These are phyloP conservation scores for Drosophila glabriapex DNA, from an alignment of 2,888 invertebrate genomes.

Conservation along the genomic window DNA sequence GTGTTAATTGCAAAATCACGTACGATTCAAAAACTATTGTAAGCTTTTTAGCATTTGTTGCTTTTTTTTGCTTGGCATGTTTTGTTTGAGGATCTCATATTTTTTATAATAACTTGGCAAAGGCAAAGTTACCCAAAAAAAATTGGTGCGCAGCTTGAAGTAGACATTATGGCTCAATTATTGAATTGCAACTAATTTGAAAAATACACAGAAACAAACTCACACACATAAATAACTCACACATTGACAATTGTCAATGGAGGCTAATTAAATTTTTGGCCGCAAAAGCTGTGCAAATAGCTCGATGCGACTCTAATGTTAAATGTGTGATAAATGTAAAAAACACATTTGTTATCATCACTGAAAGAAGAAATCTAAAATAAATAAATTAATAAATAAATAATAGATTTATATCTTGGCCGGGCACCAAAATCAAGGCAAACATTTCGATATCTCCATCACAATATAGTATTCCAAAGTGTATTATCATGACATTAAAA, in stretches of 20 bases:
- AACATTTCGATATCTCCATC: not conserved
- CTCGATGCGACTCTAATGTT: slow-evolving; percentile 45
- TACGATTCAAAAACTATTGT: slow-evolving; percentile 44
- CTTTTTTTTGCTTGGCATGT: slow-evolving; percentile 33
- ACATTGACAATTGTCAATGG: slow-evolving; percentile 13
- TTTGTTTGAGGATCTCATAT: slow-evolving; percentile 38
- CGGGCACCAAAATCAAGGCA: slow-evolving; percentile 31
- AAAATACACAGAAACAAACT: slow-evolving; percentile 45
- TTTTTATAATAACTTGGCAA: slow-evolving; percentile 60
- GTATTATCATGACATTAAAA: not conserved
- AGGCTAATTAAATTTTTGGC: slow-evolving; percentile 23
- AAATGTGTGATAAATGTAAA: slow-evolving; percentile 50
- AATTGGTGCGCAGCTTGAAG: slow-evolving; percentile 23
- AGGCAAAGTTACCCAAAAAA: slow-evolving; percentile 33
- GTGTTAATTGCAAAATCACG: slow-evolving; percentile 75
- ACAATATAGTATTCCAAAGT: not conserved
- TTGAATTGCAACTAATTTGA: slow-evolving; percentile 72
- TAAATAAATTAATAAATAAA: not conserved
- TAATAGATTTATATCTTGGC: not conserved
- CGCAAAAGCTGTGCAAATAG: slow-evolving; percentile 28
- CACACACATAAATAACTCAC: not conserved
- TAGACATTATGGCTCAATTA: slow-evolving; percentile 74
- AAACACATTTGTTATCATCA: slow-evolving; percentile 39
- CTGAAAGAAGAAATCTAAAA: not conserved
- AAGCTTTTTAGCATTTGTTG: slow-evolving; percentile 41